Conservation (phyloP, 2,797 vertebrate species). For the Gastrophryne carolinensis region DNA sequence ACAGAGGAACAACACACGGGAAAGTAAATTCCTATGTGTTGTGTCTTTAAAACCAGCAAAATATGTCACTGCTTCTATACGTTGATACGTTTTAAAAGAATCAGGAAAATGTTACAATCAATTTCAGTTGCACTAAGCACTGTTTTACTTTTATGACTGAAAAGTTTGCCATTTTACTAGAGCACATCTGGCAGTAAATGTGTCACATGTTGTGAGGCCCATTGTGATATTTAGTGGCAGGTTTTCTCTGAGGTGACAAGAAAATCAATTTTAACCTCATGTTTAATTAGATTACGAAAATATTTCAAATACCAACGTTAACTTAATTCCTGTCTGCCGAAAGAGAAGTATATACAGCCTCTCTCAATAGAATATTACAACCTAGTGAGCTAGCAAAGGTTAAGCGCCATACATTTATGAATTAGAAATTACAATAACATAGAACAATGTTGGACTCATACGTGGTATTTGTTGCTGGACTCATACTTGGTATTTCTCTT, state of each 20-base stretch:
- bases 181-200: background rate
- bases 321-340: background rate
- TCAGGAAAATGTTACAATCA: background rate
- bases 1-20: too few species aligned
- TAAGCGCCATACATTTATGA: background rate
- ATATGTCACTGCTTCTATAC: background rate
- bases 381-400: background rate
- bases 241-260: background rate
- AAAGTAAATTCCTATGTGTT: too few species aligned
- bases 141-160: background rate
- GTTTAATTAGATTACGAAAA: background rate
- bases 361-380: background rate
- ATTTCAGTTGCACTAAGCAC: background rate
- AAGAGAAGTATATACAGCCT: background rate
- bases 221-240: slow-evolving; percentile 5
- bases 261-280: background rate
- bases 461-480: too few species aligned
- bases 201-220: background rate
- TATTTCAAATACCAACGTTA: background rate
- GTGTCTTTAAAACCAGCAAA: too few species aligned
- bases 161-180: slow-evolving; percentile 4
- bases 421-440: background rate
- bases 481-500: too few species aligned
- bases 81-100: background rate
- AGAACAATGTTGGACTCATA: too few species aligned